phyloP scores from a whole-genome alignment of 1,140 invertebrate species.

The Bradynema listronoti region DNA sequence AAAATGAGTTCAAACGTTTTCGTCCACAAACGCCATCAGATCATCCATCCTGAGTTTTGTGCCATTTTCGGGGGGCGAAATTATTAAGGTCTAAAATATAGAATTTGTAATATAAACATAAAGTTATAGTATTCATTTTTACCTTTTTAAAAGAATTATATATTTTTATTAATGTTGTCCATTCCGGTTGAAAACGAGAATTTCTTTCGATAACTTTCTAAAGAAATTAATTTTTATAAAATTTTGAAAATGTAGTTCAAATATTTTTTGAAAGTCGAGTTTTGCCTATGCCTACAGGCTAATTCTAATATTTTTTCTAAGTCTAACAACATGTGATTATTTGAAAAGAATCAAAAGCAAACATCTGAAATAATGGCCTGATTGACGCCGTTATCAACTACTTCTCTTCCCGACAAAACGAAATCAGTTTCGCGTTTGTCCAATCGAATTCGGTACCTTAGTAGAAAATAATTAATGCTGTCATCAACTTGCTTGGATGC shows the following conservation, averaged over 20 bases:
- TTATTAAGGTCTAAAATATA: background rate
- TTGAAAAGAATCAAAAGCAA: no score
- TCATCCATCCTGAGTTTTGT: conserved; percentile 38
- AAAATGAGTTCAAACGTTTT: conserved; percentile 25
- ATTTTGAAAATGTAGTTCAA: conserved; percentile 4
- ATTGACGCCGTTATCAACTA: conserved; percentile 50
- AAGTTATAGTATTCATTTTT: conserved; percentile 9
- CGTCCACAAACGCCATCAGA: conserved; percentile 43
- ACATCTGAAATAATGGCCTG: conserved; percentile 43
- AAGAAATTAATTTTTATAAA: conserved; percentile 4
- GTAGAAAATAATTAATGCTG: conserved; percentile 43
- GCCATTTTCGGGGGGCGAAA: conserved; percentile 2
- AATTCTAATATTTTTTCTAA: background rate
- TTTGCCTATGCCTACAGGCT: background rate
- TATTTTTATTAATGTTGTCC: conserved; percentile 42
- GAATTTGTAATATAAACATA: background rate
- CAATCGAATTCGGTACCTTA: conserved; percentile 39
- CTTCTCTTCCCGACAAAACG: conserved; percentile 27
- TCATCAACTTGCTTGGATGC: conserved; percentile 48
- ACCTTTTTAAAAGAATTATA: conserved; percentile 49
- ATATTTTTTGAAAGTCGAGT: conserved; percentile 5
- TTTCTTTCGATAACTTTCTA: conserved; percentile 30
- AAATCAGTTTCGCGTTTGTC: conserved; percentile 45
- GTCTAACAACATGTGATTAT: background rate
- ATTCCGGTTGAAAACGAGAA: conserved; percentile 33